Conservation (phyloP, 2,113 vertebrate genomes). For the Hippocampus barbouri region DNA sequence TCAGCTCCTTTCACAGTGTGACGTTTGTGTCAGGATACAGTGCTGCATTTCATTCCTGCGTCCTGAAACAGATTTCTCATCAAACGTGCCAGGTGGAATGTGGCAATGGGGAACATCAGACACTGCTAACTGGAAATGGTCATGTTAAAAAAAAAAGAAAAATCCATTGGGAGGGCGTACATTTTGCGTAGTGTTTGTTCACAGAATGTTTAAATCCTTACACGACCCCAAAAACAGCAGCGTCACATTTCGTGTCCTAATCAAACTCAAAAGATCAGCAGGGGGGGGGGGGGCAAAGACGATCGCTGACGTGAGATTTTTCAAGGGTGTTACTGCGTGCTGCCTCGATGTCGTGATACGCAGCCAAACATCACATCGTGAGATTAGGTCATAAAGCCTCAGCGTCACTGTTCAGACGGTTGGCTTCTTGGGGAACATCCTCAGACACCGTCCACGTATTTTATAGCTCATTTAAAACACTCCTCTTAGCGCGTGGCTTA, state of each 20-base stretch:
- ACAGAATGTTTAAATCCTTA: no score
- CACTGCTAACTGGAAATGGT: conserved; percentile 20
- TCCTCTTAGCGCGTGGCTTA: conserved; percentile 17
- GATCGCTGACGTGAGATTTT: conserved; percentile 46
- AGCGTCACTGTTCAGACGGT: conserved; percentile 25
- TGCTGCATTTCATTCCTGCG: conserved; percentile 54
- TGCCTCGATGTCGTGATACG: conserved; percentile 34
- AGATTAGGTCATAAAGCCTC: conserved; percentile 56
- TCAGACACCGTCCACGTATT: conserved; percentile 36
- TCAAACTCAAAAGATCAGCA: conserved; percentile 6
- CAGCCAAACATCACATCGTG: conserved; percentile 56
- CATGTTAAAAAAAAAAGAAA: background rate
- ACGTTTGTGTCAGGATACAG: conserved; percentile 63
- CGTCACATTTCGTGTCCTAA: no score
- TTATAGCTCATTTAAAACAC: conserved; percentile 31
- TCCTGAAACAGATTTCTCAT: conserved; percentile 43
- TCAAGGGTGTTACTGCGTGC: conserved; percentile 30
- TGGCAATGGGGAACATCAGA: conserved; percentile 24
- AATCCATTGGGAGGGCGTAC: background rate
- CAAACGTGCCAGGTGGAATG: conserved; percentile 38
- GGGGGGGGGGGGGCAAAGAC: conserved; percentile 30
- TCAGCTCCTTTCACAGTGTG: conserved; percentile 53
- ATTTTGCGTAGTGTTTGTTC: conserved; percentile 4
- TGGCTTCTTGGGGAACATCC: conserved; percentile 23
- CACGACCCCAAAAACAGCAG: no score